Evolutionary conservation across 2,797 vertebrate species (phyloP), one percentile per base, ranked within the genome.

Genomic region (Girardinus metallicus): DNA sequence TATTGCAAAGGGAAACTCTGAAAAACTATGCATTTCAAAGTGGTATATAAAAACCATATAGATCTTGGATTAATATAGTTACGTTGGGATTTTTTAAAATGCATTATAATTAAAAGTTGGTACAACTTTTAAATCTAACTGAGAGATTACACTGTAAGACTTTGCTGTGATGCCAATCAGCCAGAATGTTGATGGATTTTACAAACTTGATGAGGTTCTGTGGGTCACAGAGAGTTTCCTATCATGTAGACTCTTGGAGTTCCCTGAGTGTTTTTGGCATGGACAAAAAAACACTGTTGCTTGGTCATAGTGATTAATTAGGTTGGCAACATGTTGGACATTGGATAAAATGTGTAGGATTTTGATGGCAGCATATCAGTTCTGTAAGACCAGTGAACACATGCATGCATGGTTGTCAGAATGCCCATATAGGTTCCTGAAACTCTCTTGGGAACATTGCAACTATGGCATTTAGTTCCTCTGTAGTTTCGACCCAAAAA

Each of bases 1-100:
- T 71, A 47, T 71, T 16, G 49, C 66, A 57, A n/a, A n/a, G n/a
- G n/a, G n/a, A n/a, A n/a, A 71, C n/a, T 80, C 39, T 5, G 31
- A 29, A 39, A 49, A 55, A 16, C 21, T 18, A 39, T 60, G 12
- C 0, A 47, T 18, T 41, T 21, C 15, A 47, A 16, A 21, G 41
- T 18, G 6, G n/a, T 47, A 18, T 72, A 16, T 18, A 47, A 31
- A 68, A 49, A 21, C 21, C 1, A 39, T 26, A 1, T 12, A n/a
- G 13, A 39, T 41, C 21, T 68, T 23, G 39, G 21, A 68, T 68
- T 68, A 26, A 41, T 12, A 10, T 39, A 23, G 10, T 68, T 41
- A 41, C 1, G 9, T 68, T 39, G 18, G 21, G 21, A 36, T 41
- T 23, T 23, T 15, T 2, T 0, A 1, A 49, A 60, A 7, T 62